Conservation (phyloP, 2,797 vertebrate species). For the Saguinus oedipus region DNA sequence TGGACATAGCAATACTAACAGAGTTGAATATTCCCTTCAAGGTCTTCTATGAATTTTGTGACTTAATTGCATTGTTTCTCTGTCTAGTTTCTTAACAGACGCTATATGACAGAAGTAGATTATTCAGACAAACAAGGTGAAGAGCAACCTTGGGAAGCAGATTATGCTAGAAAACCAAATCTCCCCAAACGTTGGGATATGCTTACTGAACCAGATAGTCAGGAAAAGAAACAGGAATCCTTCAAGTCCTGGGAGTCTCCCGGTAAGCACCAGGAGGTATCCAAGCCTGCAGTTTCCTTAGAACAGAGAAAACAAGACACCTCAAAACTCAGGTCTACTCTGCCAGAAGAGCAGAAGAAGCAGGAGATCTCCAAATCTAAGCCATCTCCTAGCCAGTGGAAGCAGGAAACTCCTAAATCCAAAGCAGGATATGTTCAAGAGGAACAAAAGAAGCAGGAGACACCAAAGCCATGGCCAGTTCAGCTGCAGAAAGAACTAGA, state of each 20-base stretch:
- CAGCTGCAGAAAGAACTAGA: constrained; percentile 82
- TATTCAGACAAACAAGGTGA: constrained; percentile 80
- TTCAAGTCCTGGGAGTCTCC: constrained; percentile 81
- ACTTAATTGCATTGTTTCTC: constrained; percentile 62
- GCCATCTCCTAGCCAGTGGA: constrained; percentile 73
- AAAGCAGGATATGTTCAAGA: constrained; percentile 77
- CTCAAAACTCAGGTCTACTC: constrained; percentile 70
- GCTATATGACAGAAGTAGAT: constrained; percentile 85
- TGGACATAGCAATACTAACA: neutral
- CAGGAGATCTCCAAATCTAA: constrained; percentile 75
- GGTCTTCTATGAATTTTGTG: constrained; percentile 20
- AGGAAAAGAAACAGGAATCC: constrained; percentile 80
- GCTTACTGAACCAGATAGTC: constrained; percentile 80
- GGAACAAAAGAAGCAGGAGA: constrained; percentile 81
- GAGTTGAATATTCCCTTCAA: neutral
- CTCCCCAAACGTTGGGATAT: constrained; percentile 91
- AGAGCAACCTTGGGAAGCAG: constrained; percentile 86
- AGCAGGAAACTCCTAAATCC: constrained; percentile 77
- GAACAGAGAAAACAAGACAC: constrained; percentile 75
- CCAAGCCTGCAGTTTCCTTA: constrained; percentile 37
- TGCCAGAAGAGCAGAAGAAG: constrained; percentile 80
- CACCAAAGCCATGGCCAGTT: constrained; percentile 81
- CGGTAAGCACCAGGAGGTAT: constrained; percentile 71
- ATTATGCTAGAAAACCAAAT: constrained; percentile 86
- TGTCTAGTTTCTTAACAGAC: constrained; percentile 92